phyloP scores from a whole-genome alignment of 2,888 invertebrate genomes.

The Tipula unca region DNA sequence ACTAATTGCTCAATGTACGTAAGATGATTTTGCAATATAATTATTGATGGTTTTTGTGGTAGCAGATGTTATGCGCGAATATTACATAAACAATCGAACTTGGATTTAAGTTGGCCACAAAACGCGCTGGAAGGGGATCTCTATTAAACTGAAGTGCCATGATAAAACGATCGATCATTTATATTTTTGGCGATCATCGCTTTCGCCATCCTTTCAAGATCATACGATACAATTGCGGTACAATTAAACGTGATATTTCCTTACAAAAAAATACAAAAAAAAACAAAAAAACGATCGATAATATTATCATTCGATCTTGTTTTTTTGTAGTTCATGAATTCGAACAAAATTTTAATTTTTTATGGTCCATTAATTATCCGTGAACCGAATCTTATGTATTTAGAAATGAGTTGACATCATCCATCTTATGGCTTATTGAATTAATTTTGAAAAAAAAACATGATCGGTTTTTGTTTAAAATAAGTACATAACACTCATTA shows the following conservation, averaged over 20 bases:
- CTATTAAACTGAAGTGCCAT: too few species aligned
- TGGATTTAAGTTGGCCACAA: not conserved
- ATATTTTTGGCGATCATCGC: too few species aligned
- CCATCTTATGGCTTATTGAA: not conserved
- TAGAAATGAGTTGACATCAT: not conserved
- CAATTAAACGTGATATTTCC: not conserved
- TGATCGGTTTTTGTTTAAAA: not conserved
- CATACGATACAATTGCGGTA: too few species aligned
- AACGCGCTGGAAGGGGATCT: not conserved
- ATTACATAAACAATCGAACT: not conserved
- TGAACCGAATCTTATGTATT: not conserved
- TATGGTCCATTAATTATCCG: not conserved
- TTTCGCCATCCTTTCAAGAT: too few species aligned
- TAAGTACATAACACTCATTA: not conserved
- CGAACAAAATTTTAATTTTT: not conserved
- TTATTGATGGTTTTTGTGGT: not conserved
- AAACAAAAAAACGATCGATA: not conserved
- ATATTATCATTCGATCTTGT: not conserved
- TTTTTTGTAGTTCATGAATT: not conserved
- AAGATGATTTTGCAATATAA: not conserved
- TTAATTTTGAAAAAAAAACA: not conserved
- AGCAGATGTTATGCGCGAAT: not conserved
- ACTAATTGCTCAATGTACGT: not conserved
- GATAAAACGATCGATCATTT: too few species aligned
- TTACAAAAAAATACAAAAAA: not conserved